These are phyloP conservation scores for Chloropsis cyanopogon DNA, from an alignment of 2,113 vertebrate species.

Conservation along the genomic window DNA sequence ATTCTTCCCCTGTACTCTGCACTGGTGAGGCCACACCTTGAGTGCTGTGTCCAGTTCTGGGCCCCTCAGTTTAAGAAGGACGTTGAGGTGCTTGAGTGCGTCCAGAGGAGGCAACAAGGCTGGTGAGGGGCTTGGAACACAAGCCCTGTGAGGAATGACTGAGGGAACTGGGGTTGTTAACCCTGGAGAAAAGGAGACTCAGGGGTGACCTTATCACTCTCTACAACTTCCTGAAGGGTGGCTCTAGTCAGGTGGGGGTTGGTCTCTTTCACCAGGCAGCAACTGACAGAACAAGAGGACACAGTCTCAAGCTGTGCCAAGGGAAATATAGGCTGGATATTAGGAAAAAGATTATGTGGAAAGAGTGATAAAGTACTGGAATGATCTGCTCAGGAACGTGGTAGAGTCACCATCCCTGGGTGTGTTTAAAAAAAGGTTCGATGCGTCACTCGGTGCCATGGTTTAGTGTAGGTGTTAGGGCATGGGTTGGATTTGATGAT, in stretches of 20 bases:
- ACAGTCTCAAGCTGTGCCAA: accelerated
- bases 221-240: not conserved
- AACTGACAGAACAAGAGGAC: accelerated
- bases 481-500: not conserved
- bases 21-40: not conserved
- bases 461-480: not conserved
- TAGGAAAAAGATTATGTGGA: not conserved
- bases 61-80: not conserved
- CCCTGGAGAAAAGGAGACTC: not conserved
- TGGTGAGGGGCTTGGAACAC: not conserved
- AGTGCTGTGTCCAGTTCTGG: not conserved
- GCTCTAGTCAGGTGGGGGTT: accelerated
- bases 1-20: accelerated
- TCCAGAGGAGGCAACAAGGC: not conserved
- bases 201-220: not conserved
- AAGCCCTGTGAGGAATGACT: not conserved
- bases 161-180: not conserved
- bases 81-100: accelerated
- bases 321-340: not conserved
- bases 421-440: not conserved
- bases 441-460: accelerated
- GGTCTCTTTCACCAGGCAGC: not conserved
- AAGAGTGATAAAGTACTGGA: not conserved
- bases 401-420: not conserved
- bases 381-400: accelerated